phyloP scores from a whole-genome alignment of 2,797 vertebrate species.

The Atherinosoma microstoma region DNA sequence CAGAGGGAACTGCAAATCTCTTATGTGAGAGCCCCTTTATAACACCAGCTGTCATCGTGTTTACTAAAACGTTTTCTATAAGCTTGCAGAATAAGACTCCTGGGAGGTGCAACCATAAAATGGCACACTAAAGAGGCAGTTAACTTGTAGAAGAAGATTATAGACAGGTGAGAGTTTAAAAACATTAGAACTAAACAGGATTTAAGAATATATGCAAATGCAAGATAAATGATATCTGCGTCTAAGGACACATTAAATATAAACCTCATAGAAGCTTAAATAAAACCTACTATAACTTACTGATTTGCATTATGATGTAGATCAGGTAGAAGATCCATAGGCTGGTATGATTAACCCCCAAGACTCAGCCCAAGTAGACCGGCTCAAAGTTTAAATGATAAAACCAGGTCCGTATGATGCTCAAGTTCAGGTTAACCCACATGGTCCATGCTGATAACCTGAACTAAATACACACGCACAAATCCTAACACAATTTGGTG shows the following conservation, averaged over 20 bases:
- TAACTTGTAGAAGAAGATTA: not conserved
- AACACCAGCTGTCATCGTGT: slow-evolving; percentile 62
- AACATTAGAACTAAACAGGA: not conserved
- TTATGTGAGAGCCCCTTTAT: slow-evolving; percentile 50
- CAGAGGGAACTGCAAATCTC: slow-evolving; percentile 43
- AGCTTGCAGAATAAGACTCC: slow-evolving; percentile 2
- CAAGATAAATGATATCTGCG: not conserved
- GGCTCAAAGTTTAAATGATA: not conserved
- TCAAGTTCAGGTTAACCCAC: not conserved
- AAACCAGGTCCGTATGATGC: not conserved
- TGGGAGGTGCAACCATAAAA: slow-evolving; percentile 12
- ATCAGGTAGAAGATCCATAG: not conserved
- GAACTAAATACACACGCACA: not conserved
- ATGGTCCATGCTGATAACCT: not conserved
- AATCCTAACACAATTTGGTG: not conserved
- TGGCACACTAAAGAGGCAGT: not conserved
- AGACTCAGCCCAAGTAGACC: not conserved
- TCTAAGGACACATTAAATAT: not conserved
- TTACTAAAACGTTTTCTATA: slow-evolving; percentile 37
- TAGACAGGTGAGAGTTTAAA: slow-evolving; percentile 1
- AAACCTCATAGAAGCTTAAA: not conserved
- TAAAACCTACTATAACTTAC: not conserved
- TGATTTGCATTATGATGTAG: not conserved
- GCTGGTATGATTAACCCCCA: not conserved
- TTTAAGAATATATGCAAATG: not conserved